These are phyloP conservation scores for Notocelia uddmanniana DNA, from an alignment of 2,888 invertebrate species.

Conservation along the genomic window DNA sequence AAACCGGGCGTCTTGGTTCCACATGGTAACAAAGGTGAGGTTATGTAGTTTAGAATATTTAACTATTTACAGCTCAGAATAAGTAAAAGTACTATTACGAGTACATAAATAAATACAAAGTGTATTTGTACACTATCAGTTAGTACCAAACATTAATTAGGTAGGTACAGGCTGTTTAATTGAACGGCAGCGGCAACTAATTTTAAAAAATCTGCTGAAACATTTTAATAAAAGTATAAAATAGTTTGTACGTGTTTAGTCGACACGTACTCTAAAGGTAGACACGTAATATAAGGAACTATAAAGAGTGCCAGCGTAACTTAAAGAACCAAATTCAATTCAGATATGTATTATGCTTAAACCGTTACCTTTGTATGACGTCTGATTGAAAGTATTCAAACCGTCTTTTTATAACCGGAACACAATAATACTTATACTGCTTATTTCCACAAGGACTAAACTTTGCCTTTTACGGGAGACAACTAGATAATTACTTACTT, in stretches of 20 bases:
- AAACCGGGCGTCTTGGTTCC: slow-evolving; percentile 40
- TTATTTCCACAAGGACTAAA: neutral
- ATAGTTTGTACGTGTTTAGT: too few relatives aligned
- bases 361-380: too few relatives aligned
- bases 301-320: too few relatives aligned
- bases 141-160: neutral
- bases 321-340: too few relatives aligned
- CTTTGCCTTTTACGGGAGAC: neutral
- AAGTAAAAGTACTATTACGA: too few relatives aligned
- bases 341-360: too few relatives aligned
- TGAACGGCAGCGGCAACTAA: neutral
- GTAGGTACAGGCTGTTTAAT: neutral
- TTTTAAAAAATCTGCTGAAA: neutral
- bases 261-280: too few relatives aligned
- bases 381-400: neutral
- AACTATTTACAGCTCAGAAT: neutral
- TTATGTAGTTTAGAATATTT: neutral
- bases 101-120: too few relatives aligned
- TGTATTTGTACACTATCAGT: neutral
- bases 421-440: too few relatives aligned
- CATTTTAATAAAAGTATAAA: neutral
- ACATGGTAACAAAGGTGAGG: slow-evolving; percentile 43
- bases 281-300: too few relatives aligned
- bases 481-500: neutral
- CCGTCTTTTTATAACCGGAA: neutral